Percentiles rank a stretch among this genome's conserved stretches.
Conservation (phyloP, 2,888 invertebrate genomes). For the Brachyptera risi region DNA sequence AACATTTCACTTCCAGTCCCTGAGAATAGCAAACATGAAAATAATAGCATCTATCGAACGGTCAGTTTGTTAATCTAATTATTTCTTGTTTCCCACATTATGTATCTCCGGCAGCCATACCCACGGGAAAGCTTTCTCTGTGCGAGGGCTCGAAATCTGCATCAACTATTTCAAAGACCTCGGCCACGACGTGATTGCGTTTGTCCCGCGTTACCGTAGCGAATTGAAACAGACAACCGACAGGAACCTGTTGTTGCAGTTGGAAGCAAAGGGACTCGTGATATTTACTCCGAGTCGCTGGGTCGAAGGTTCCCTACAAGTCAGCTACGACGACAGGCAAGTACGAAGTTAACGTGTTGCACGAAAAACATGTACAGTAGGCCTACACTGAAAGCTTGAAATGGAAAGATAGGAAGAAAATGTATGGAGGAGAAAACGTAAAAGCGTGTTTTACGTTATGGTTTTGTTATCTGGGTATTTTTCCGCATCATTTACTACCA, state of each 20-base stretch:
- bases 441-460: too few relatives aligned
- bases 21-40: too few relatives aligned
- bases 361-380: too few relatives aligned
- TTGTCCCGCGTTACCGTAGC: constrained; percentile 67
- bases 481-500: too few relatives aligned
- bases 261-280: constrained; percentile 58
- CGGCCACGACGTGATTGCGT: constrained; percentile 70
- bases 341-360: too few relatives aligned
- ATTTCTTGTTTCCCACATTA: neutral
- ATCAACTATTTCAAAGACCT: constrained; percentile 68
- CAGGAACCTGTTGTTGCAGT: constrained; percentile 54
- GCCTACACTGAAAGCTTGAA: too few relatives aligned
- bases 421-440: too few relatives aligned
- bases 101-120: neutral
- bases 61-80: too few relatives aligned
- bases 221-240: constrained; percentile 47
- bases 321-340: constrained; percentile 75
- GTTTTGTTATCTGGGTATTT: too few relatives aligned
- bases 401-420: too few relatives aligned
- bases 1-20: too few relatives aligned
- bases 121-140: constrained; percentile 64
- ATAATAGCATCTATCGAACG: too few relatives aligned
- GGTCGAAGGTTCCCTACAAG: constrained; percentile 54
- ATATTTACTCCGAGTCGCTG: constrained; percentile 72
- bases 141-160: constrained; percentile 68